phyloP scores from a whole-genome alignment of 2,113 vertebrate species.

The Ochotona princeps region DNA sequence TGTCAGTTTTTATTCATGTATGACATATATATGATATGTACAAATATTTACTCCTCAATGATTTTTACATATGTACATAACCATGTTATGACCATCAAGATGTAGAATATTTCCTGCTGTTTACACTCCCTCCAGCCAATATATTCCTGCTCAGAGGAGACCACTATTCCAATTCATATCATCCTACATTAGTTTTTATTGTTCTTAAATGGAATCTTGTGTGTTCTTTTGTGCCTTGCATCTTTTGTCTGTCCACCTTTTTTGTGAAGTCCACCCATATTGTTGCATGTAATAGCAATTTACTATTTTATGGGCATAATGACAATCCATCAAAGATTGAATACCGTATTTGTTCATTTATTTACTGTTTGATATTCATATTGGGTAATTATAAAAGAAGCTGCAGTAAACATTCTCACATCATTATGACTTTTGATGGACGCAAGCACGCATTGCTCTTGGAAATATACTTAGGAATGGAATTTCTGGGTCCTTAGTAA shows the following conservation, averaged over 20 bases:
- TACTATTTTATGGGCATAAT: background rate
- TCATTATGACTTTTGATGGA: background rate
- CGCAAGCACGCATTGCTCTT: conserved; percentile 22
- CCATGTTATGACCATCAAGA: conserved; percentile 27
- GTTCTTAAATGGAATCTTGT: conserved; percentile 36
- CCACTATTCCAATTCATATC: background rate
- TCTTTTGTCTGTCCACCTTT: background rate
- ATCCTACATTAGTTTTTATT: background rate
- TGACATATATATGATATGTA: background rate
- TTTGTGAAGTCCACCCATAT: conserved; percentile 18
- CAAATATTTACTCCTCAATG: background rate
- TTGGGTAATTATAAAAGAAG: conserved; percentile 22
- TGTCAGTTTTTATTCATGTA: conserved; percentile 21
- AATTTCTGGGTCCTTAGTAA: background rate
- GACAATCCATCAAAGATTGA: background rate
- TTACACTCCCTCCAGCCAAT: background rate
- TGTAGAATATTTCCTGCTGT: background rate
- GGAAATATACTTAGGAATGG: background rate
- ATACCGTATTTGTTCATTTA: background rate
- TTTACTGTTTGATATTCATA: background rate
- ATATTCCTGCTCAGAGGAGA: background rate
- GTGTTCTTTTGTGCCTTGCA: conserved; percentile 20
- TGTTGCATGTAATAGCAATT: background rate
- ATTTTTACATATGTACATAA: conserved; percentile 15
- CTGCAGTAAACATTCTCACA: conserved; percentile 17